phyloP scores from a whole-genome alignment of 2,888 invertebrate species.

The Eupsilia transversa region DNA sequence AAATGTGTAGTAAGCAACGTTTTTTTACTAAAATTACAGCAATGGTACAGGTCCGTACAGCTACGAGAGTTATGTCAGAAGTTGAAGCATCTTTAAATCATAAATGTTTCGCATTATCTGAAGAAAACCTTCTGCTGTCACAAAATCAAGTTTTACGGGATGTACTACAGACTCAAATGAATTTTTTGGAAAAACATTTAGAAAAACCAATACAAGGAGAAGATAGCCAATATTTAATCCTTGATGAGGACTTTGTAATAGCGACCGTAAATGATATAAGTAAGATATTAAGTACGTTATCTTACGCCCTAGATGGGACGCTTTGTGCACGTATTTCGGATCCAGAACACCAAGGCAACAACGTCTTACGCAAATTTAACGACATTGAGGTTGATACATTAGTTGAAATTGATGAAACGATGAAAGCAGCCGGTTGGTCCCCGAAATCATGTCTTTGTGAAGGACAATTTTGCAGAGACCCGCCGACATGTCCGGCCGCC shows the following conservation, averaged over 20 bases:
- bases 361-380: slow-evolving; percentile 42
- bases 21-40: slow-evolving; percentile 70
- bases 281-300: slow-evolving; percentile 73
- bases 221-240: slow-evolving; percentile 18
- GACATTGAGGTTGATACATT: slow-evolving; percentile 23
- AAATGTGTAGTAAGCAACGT: background rate
- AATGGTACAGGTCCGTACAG: slow-evolving; percentile 69
- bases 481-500: slow-evolving; percentile 68
- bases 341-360: slow-evolving; percentile 2
- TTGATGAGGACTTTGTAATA: slow-evolving; percentile 55
- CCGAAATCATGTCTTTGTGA: slow-evolving; percentile 76
- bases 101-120: slow-evolving; percentile 70
- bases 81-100: slow-evolving; percentile 70
- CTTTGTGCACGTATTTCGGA: slow-evolving; percentile 69
- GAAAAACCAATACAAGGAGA: background rate
- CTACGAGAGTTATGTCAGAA: slow-evolving; percentile 69
- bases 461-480: slow-evolving; percentile 69
- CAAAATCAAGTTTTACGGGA: slow-evolving; percentile 71
- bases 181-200: slow-evolving; percentile 69
- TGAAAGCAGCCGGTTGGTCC: slow-evolving; percentile 54
- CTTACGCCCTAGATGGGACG: slow-evolving; percentile 71
- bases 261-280: slow-evolving; percentile 72
- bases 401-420: slow-evolving; percentile 44
- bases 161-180: slow-evolving; percentile 73
- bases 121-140: slow-evolving; percentile 65